Conservation (phyloP, 2,888 invertebrate species). For the Melanargia galathea region DNA sequence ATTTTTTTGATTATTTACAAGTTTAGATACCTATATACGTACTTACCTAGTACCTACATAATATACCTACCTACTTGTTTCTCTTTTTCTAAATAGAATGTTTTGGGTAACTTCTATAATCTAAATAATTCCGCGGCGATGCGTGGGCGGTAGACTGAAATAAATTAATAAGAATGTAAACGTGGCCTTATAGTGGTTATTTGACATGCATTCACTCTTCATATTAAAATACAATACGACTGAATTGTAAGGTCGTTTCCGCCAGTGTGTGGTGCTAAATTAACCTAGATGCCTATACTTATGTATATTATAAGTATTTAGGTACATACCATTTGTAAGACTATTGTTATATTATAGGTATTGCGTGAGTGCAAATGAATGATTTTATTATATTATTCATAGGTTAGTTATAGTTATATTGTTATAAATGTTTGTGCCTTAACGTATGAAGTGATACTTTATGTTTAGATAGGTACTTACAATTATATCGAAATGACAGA, state of each 20-base stretch:
- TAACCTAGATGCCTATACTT: conserved; percentile 26
- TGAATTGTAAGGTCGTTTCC: conserved; percentile 37
- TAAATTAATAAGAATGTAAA: conserved; percentile 26
- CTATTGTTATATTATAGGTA: conserved; percentile 49
- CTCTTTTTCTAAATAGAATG: too few species aligned
- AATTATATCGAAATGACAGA: conserved; percentile 24
- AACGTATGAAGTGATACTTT: conserved; percentile 60
- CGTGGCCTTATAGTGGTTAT: conserved; percentile 10
- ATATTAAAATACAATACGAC: conserved; percentile 36
- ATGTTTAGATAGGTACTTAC: conserved; percentile 28
- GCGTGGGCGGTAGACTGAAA: too few species aligned
- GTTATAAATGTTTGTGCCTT: conserved; percentile 64
- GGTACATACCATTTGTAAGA: conserved; percentile 61
- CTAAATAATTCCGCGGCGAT: too few species aligned
- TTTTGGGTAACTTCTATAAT: too few species aligned
- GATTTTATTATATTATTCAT: conserved; percentile 48
- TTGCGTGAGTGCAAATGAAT: conserved; percentile 54
- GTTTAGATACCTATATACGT: too few species aligned
- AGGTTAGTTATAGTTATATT: conserved; percentile 43
- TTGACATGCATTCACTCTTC: conserved; percentile 28
- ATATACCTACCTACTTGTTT: too few species aligned
- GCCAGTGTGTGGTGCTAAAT: conserved; percentile 43
- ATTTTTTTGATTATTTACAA: too few species aligned
- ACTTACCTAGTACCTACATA: too few species aligned
- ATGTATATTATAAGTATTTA: conserved; percentile 47